These are phyloP conservation scores for Limosa lapponica DNA, from an alignment of 2,797 vertebrate genomes.

Conservation along the genomic window DNA sequence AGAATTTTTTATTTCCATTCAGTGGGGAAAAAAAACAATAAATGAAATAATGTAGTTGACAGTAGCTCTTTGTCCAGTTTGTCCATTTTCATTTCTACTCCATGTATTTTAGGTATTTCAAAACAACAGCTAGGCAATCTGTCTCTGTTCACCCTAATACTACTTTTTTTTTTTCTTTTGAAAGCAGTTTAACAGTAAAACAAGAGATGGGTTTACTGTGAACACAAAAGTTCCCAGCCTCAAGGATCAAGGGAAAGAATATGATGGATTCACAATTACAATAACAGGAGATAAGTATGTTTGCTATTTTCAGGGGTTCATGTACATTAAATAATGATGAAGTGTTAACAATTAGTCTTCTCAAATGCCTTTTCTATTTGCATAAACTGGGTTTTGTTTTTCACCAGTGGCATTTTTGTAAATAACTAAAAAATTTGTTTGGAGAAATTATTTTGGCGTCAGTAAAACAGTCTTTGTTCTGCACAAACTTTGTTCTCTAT, in stretches of 20 bases:
- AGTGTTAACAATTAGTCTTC: not conserved
- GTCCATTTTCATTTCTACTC: not conserved
- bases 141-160: conserved; percentile 17
- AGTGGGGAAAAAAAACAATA: not conserved
- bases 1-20: not conserved
- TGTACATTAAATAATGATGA: not conserved
- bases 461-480: not conserved
- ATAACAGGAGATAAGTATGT: conserved; percentile 96
- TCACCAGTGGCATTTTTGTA: not conserved
- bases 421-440: not conserved
- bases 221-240: conserved; percentile 96
- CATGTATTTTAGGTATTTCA: not conserved
- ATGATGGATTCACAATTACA: conserved; percentile 96
- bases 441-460: not conserved
- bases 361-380: not conserved
- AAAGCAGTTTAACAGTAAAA: conserved; percentile 99
- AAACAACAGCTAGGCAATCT: not conserved
- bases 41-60: not conserved
- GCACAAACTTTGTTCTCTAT: not conserved
- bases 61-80: not conserved
- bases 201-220: conserved; percentile 96
- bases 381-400: not conserved
- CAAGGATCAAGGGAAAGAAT: conserved; percentile 92
- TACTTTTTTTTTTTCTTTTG: conserved; percentile 44
- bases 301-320: not conserved